Conservation (phyloP, 2,113 vertebrate genomes). For the Helogale parvula region DNA sequence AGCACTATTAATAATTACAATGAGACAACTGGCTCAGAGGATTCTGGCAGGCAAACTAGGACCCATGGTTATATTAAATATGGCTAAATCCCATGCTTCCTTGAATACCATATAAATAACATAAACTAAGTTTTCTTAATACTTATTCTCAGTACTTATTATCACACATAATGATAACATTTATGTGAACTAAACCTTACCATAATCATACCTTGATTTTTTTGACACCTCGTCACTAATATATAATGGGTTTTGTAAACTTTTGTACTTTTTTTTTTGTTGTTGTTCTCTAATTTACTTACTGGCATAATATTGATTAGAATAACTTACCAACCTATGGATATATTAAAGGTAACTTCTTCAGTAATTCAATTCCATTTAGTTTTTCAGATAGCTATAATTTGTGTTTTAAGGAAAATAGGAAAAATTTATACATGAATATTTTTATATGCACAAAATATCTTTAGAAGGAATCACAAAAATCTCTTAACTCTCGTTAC, state of each 20-base stretch:
- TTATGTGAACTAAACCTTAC: background rate
- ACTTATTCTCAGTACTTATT: background rate
- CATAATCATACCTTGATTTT: background rate
- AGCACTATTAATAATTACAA: background rate
- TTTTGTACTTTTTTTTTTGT: background rate
- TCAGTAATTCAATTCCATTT: background rate
- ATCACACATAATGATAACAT: background rate
- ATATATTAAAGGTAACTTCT: background rate
- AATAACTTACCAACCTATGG: background rate
- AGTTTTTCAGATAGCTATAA: background rate
- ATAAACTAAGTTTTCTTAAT: background rate
- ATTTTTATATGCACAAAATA: background rate
- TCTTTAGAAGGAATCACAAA: constrained; percentile 5
- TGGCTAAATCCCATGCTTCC: background rate
- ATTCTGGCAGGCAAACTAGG: background rate
- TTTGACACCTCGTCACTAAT: background rate
- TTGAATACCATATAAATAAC: background rate
- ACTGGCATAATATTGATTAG: background rate
- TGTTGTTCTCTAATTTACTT: background rate
- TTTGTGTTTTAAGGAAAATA: background rate
- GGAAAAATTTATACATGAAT: background rate
- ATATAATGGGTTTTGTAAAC: background rate
- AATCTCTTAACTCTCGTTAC: background rate
- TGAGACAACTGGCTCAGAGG: background rate
- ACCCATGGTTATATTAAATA: background rate